Percentiles rank a stretch among this genome's conserved stretches.
These are phyloP conservation scores for Trissoscelio sp. DNA, from an alignment of 2,888 invertebrate genomes.

Conservation along the genomic window DNA sequence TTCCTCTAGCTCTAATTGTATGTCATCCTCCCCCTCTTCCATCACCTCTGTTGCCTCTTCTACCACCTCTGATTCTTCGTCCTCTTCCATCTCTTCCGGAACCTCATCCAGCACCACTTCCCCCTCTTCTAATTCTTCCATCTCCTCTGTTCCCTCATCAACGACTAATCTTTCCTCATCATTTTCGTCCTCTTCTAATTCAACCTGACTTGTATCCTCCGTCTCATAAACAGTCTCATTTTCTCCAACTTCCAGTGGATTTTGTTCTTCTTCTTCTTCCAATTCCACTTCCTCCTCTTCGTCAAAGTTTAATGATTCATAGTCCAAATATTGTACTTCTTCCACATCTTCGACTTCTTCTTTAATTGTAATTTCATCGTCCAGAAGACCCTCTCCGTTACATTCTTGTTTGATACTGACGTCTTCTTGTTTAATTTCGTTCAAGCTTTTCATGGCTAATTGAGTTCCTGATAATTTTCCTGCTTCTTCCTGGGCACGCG, in stretches of 20 bases:
- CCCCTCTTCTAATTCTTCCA: constrained; percentile 18
- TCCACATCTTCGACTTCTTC: constrained; percentile 51
- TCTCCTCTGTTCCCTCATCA: constrained; percentile 33
- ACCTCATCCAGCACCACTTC: constrained; percentile 28
- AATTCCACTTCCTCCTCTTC: no score
- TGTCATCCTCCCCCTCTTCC: constrained; percentile 48
- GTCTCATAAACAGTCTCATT: constrained; percentile 48
- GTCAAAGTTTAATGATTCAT: constrained; percentile 46
- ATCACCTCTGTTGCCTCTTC: no score
- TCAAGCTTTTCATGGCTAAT: neutral
- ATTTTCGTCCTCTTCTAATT: constrained; percentile 28
- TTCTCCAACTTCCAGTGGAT: constrained; percentile 35
- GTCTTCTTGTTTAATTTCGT: neutral
- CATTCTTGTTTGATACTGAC: constrained; percentile 44
- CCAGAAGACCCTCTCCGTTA: constrained; percentile 32
- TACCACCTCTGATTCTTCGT: constrained; percentile 46
- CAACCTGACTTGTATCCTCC: constrained; percentile 16
- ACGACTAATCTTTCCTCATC: neutral
- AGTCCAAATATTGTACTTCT: constrained; percentile 44
- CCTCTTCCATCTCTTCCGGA: constrained; percentile 39
- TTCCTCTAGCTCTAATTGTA: constrained; percentile 53
- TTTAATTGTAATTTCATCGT: constrained; percentile 52
- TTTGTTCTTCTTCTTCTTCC: no score
- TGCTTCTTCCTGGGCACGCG: constrained; percentile 66
- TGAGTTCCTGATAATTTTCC: constrained; percentile 23